Conservation (phyloP, 1,140 invertebrate species). For the Microplitis mediator region DNA sequence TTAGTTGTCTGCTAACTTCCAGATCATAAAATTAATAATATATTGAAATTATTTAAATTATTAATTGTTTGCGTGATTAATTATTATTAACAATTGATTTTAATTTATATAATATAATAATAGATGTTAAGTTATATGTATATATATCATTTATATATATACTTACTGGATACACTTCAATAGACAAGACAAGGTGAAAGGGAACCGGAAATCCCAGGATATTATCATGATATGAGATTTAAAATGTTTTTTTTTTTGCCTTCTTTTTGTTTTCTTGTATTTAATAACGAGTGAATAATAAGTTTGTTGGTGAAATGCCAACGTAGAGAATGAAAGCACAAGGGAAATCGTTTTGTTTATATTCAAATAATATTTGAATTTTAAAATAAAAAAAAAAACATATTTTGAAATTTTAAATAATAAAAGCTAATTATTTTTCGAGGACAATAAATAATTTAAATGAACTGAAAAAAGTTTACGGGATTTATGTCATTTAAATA, state of each 20-base stretch:
- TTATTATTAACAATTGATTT: background rate
- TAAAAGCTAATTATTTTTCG: too few relatives aligned
- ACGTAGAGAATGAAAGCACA: background rate
- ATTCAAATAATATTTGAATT: too few relatives aligned
- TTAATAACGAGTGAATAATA: background rate
- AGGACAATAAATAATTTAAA: too few relatives aligned
- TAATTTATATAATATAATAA: background rate
- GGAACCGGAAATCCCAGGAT: slow-evolving; percentile 28
- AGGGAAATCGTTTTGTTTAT: too few relatives aligned
- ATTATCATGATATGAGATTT: slow-evolving; percentile 8
- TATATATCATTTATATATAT: too few relatives aligned
- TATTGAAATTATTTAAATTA: background rate
- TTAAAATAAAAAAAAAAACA: too few relatives aligned
- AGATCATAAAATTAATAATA: too few relatives aligned
- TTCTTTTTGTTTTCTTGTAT: background rate
- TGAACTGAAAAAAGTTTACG: too few relatives aligned
- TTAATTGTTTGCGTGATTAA: background rate
- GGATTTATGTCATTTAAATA: background rate
- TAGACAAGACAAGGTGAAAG: slow-evolving; percentile 37
- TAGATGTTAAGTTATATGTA: background rate
- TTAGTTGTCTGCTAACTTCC: too few relatives aligned
- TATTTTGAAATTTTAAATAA: too few relatives aligned
- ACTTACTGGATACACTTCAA: slow-evolving; percentile 29
- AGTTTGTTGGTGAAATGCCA: background rate
- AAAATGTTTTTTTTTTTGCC: background rate